phyloP scores from a whole-genome alignment of 92 coral and sea anemone species.

The Epizoanthus fatuus region DNA sequence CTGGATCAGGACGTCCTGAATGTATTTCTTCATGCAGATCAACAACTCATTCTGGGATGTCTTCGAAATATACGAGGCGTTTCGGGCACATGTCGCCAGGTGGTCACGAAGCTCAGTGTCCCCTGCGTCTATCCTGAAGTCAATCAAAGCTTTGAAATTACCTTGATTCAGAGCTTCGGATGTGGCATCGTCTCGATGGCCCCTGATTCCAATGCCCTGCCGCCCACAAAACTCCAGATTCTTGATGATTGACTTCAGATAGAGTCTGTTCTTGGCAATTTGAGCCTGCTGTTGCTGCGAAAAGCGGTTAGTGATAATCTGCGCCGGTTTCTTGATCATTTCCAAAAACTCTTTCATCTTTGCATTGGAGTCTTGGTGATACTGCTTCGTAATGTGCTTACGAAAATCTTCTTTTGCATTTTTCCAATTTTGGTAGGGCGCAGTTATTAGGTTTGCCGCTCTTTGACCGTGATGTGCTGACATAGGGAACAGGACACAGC shows the following conservation, averaged over 20 bases:
- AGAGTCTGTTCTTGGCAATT: conserved; percentile 52
- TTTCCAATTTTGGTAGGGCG: conserved; percentile 52
- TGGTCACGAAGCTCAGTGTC: conserved; percentile 63
- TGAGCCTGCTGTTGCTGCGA: conserved; percentile 56
- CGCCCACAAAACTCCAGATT: conserved; percentile 62
- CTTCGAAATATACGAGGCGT: conserved; percentile 65
- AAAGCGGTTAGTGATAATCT: conserved; percentile 44
- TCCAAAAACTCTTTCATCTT: conserved; percentile 50
- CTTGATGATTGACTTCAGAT: conserved; percentile 57
- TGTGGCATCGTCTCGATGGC: conserved; percentile 62
- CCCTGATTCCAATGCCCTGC: conserved; percentile 60
- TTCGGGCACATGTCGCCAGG: conserved; percentile 56
- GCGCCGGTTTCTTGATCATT: conserved; percentile 34
- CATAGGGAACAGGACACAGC: conserved; percentile 66
- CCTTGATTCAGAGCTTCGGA: conserved; percentile 55
- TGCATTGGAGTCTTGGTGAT: conserved; percentile 67
- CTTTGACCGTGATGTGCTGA: conserved; percentile 58
- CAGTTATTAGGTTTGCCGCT: conserved; percentile 32
- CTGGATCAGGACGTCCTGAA: conserved; percentile 54
- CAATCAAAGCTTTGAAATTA: conserved; percentile 59
- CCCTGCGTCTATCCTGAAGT: conserved; percentile 58
- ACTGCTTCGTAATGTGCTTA: conserved; percentile 30
- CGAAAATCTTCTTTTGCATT: conserved; percentile 32
- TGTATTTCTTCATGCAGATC: conserved; percentile 65
- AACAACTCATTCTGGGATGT: conserved; percentile 65